Evolutionary conservation across 2,888 invertebrate species (phyloP), one percentile per base, ranked within the genome.

Genomic region (Drosophila testacea): DNA sequence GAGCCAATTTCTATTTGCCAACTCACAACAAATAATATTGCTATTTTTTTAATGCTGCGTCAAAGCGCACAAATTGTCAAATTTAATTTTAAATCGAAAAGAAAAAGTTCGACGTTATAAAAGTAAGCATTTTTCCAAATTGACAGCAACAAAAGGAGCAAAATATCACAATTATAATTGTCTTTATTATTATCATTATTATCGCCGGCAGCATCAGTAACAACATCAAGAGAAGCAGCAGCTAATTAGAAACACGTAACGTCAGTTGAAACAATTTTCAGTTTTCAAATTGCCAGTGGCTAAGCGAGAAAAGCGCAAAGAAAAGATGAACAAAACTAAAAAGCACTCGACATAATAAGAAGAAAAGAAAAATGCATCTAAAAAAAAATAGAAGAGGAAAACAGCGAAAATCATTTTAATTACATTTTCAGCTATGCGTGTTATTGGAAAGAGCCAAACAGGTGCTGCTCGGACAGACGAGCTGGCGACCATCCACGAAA

Each of bases 221-320:
- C 16, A 55, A 34, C 34, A 55, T 65, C 22, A 22, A 22, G 22
- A 22, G 22, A 22, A 22, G 3, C 22, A 22, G 46, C 61, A 64
- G 61, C 83, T 86, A 86, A 86, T 83, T 86, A 72, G 79, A 71
- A 52, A 55, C 66, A 50, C 72, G 44, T 62, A 77, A 73, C 79
- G 64, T 72, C 69, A 77, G 72, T 72, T 48, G 27, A 69, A 63
- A 50, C 56, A 76, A 76, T 68, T 78, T 76, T 69, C 46, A 57
- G 30, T 67, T 52, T 36, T 28, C 54, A 68, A 72, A 72, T 63
- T 48, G 72, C 63, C 63, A 38, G 41, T 39, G 54, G 75, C 62
- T 22, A 48, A 44, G 50, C 55, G 36, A 51, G 16, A 64, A 72
- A 61, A 59, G 46, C 48, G 42, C 13, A 42, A 59, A 50, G 47